phyloP scores from a whole-genome alignment of 2,888 invertebrate species.

The Sphaerolaimus hirsutus region DNA sequence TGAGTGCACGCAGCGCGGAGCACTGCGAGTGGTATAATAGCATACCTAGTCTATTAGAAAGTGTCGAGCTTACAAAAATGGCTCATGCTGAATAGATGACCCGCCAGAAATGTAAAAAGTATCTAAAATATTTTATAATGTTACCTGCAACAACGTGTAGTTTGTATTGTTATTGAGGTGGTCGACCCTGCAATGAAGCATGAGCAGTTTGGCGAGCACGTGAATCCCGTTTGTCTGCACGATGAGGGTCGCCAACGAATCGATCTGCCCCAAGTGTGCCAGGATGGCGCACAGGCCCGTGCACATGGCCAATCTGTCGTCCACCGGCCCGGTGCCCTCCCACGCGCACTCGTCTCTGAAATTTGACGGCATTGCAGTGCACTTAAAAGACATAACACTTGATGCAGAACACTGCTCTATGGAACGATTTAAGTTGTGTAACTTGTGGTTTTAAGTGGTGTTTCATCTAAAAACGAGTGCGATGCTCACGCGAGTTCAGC shows the following conservation, averaged over 20 bases:
- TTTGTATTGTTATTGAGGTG: neutral
- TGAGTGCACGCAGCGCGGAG: constrained; percentile 28
- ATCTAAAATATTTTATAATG: neutral
- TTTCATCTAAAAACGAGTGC: neutral
- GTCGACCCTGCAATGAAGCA: constrained; percentile 4
- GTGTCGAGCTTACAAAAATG: neutral
- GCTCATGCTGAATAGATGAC: too few relatives aligned
- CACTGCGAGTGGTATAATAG: constrained; percentile 18
- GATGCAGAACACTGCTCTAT: too few relatives aligned
- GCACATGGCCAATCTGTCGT: too few relatives aligned
- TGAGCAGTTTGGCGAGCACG: constrained; percentile 9
- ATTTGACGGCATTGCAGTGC: too few relatives aligned
- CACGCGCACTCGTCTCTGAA: too few relatives aligned
- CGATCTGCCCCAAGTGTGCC: constrained; percentile 12
- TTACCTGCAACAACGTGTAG: neutral
- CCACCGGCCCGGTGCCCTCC: too few relatives aligned
- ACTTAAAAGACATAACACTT: too few relatives aligned
- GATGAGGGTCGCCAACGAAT: constrained; percentile 7
- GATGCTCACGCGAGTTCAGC: constrained; percentile 22
- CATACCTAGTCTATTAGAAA: neutral
- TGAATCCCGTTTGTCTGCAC: constrained; percentile 12
- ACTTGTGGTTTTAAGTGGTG: too few relatives aligned
- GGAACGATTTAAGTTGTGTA: too few relatives aligned
- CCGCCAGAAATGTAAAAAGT: too few relatives aligned
- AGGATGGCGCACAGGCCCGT: constrained; percentile 12